Conservation (phyloP, 2,113 vertebrate species). For the Promerops cafer region DNA sequence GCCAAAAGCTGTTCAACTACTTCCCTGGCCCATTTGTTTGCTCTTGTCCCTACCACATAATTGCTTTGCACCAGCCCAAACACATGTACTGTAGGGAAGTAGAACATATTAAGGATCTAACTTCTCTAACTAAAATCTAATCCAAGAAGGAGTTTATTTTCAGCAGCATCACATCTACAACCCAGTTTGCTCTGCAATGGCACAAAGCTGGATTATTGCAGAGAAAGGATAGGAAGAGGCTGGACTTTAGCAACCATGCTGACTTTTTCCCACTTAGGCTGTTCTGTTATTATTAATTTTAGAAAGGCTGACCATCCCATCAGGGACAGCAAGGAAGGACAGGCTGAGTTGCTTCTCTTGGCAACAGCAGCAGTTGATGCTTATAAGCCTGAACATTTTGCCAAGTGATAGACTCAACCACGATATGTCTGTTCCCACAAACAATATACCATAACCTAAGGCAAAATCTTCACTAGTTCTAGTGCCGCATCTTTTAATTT, state of each 20-base stretch:
- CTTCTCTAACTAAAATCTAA: background rate
- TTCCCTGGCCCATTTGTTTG: background rate
- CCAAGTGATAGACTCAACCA: background rate
- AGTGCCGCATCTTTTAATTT: background rate
- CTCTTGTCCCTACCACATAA: background rate
- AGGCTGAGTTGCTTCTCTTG: background rate
- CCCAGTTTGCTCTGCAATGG: background rate
- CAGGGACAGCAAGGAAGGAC: background rate
- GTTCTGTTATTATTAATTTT: background rate
- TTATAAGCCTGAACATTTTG: background rate
- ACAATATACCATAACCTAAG: background rate
- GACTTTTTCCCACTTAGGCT: background rate
- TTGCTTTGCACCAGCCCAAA: background rate
- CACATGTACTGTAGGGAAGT: background rate
- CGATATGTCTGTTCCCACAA: background rate
- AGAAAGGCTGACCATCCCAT: background rate
- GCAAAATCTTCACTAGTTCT: background rate
- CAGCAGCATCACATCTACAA: background rate
- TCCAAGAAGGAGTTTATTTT: background rate
- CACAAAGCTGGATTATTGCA: background rate
- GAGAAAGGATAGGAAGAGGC: background rate
- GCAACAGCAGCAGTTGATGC: fast-evolving
- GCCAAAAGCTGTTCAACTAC: background rate
- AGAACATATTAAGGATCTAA: background rate
- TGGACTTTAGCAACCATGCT: fast-evolving